Conservation (phyloP, 2,797 vertebrate genomes). For the Cossypha heuglini region DNA sequence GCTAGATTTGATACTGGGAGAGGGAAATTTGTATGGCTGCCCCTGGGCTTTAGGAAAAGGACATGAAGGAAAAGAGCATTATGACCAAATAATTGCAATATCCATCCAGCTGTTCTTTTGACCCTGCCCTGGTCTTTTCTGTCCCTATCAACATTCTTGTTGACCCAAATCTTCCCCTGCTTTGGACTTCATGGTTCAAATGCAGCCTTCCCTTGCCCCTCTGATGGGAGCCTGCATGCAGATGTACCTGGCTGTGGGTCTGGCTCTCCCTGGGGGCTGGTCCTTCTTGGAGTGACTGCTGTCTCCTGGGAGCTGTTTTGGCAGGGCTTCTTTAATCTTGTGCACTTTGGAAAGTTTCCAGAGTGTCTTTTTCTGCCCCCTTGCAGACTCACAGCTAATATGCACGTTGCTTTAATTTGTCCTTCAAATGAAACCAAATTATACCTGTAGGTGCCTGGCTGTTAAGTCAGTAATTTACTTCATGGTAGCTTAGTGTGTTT, state of each 20-base stretch:
- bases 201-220: background rate
- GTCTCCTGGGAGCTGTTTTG: background rate
- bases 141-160: background rate
- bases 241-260: background rate
- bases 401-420: conserved; percentile 47
- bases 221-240: background rate
- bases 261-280: background rate
- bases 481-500: conserved; percentile 33
- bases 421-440: conserved; percentile 36
- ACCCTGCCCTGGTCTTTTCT: background rate
- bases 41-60: background rate
- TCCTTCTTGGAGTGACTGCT: background rate
- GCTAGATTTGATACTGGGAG: background rate
- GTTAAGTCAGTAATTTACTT: conserved; percentile 52
- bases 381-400: background rate
- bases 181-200: background rate
- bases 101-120: background rate
- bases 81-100: background rate
- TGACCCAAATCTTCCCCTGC: background rate
- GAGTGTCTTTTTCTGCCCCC: background rate
- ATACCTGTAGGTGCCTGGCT: conserved; percentile 32
- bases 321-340: background rate
- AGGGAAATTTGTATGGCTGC: background rate
- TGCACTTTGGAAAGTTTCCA: conserved; percentile 33
- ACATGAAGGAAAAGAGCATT: background rate